Conservation (phyloP, 2,113 vertebrate species). For the Octodon degus region DNA sequence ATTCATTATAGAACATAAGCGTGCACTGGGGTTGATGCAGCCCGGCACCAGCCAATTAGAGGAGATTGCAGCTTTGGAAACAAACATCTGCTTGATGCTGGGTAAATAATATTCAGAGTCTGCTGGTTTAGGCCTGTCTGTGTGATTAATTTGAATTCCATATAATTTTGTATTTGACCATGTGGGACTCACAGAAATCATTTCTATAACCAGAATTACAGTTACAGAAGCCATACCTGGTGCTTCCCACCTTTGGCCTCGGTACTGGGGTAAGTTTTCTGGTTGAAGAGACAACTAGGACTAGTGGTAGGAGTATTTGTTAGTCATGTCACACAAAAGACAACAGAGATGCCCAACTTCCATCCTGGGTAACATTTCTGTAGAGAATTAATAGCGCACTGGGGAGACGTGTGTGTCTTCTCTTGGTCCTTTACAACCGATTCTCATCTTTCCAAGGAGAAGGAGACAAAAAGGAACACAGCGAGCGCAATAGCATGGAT, state of each 20-base stretch:
- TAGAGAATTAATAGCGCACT: not conserved
- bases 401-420: not conserved
- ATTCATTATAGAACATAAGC: conserved; percentile 77
- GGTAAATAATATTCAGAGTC: conserved; percentile 80
- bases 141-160: conserved; percentile 73
- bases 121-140: conserved; percentile 66
- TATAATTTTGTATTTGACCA: conserved; percentile 67
- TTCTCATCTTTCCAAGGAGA: not conserved
- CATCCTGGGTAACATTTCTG: not conserved
- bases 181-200: conserved; percentile 47
- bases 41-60: conserved; percentile 72
- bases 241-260: not conserved
- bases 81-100: conserved; percentile 80
- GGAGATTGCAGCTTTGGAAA: conserved; percentile 76
- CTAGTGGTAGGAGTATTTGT: not conserved
- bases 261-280: not conserved
- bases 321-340: not conserved
- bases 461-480: not conserved
- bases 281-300: not conserved
- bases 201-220: not conserved
- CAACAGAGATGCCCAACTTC: not conserved
- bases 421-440: not conserved
- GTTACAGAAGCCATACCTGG: not conserved
- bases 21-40: conserved; percentile 62
- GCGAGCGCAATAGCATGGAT: not conserved